phyloP scores from a whole-genome alignment of 2,113 vertebrate species.

The Psittacula cyanocephala region DNA sequence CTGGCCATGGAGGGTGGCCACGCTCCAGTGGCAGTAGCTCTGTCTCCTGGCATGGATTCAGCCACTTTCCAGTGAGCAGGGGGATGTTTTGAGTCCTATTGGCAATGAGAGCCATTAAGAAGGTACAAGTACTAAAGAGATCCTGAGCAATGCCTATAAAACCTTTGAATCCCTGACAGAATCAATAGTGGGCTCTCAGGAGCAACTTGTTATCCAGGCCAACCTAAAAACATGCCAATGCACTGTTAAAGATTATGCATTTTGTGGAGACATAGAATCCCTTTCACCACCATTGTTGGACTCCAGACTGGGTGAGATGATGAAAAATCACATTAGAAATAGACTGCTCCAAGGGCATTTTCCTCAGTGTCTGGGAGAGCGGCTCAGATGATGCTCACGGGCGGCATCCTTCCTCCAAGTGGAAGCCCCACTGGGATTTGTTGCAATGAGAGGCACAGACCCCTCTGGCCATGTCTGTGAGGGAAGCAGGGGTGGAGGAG shows the following conservation, averaged over 20 bases:
- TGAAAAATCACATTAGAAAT: background rate
- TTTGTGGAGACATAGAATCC: constrained; percentile 18
- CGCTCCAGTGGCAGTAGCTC: rapidly evolving
- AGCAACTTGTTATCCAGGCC: constrained; percentile 45
- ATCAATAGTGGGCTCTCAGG: constrained; percentile 55
- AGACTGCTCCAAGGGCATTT: background rate
- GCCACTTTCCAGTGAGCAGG: background rate
- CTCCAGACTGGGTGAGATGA: background rate
- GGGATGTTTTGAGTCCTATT: background rate
- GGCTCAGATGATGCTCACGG: rapidly evolving
- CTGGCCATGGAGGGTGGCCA: background rate
- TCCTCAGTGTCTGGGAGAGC: background rate
- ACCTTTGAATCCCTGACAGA: constrained; percentile 59
- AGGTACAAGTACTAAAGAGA: constrained; percentile 39
- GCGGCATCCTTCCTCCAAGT: rapidly evolving
- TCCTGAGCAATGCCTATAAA: constrained; percentile 52
- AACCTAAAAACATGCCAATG: constrained; percentile 46
- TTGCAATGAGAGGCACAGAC: rapidly evolving
- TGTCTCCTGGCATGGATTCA: background rate
- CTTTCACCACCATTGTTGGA: background rate
- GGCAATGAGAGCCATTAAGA: constrained; percentile 18
- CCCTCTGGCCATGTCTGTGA: rapidly evolving
- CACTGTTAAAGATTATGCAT: constrained; percentile 52
- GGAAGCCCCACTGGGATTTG: background rate
- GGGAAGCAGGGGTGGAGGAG: background rate